A percentile compares a stretch with the other conserved stretches of the same genome.
phyloP scores from a whole-genome alignment of 2,888 invertebrate species.

The Mamestra brassicae region DNA sequence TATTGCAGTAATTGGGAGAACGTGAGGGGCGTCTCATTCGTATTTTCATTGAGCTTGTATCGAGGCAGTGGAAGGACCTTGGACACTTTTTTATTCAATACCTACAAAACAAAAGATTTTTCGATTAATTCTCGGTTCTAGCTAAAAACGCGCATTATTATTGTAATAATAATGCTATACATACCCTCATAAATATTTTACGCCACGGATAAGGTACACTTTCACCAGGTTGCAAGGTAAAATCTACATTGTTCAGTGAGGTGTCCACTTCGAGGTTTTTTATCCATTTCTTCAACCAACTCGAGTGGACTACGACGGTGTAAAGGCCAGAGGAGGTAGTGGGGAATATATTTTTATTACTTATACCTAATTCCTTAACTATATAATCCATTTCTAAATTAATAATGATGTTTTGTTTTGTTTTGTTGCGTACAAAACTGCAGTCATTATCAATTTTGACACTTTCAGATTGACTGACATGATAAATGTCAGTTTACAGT shows the following conservation, averaged over 20 bases:
- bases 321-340: slow-evolving; percentile 91
- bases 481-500: slow-evolving; percentile 32
- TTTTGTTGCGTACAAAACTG: slow-evolving; percentile 72
- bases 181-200: slow-evolving; percentile 90
- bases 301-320: slow-evolving; percentile 92
- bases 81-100: slow-evolving; percentile 93
- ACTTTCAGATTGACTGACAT: slow-evolving; percentile 49
- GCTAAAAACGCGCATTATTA: neutral
- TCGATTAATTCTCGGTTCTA: neutral
- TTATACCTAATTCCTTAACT: slow-evolving; percentile 93
- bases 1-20: slow-evolving; percentile 95
- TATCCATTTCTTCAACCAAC: slow-evolving; percentile 92
- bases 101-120: slow-evolving; percentile 81
- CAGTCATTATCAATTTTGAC: slow-evolving; percentile 68
- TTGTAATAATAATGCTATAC: slow-evolving; percentile 55
- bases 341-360: slow-evolving; percentile 92
- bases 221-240: slow-evolving; percentile 88
- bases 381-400: slow-evolving; percentile 92
- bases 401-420: slow-evolving; percentile 81
- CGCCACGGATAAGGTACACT: slow-evolving; percentile 90
- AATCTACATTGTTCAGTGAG: slow-evolving; percentile 84
- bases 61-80: slow-evolving; percentile 94
- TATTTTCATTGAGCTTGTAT: slow-evolving; percentile 85
- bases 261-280: slow-evolving; percentile 86
- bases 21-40: slow-evolving; percentile 92